Evolutionary conservation across 2,113 vertebrate genomes (phyloP).

Genomic region (Chaetura pelagica): DNA sequence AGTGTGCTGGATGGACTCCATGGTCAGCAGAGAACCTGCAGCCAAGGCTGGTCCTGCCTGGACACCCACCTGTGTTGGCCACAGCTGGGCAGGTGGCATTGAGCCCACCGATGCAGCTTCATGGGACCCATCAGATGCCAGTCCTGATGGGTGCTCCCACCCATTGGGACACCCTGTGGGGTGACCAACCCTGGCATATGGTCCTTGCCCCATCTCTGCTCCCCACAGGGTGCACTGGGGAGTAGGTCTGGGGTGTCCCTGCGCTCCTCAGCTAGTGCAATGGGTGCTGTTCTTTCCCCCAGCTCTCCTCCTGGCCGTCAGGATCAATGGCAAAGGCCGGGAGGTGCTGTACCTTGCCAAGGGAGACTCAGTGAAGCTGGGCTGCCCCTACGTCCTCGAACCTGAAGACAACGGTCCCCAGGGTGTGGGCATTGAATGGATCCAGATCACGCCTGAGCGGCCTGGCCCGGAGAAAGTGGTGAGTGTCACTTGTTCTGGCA

Average conservation of each 20-base stretch:
- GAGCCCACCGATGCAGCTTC: neutral
- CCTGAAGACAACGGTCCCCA: constrained; percentile 80
- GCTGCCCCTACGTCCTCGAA: constrained; percentile 82
- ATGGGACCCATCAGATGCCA: neutral
- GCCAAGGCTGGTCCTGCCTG: neutral
- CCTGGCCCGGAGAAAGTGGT: constrained; percentile 80
- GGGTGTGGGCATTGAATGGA: constrained; percentile 88
- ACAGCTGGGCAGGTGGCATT: neutral
- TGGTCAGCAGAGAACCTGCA: neutral
- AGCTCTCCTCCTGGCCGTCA: constrained; percentile 71
- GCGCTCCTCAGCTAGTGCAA: accelerated
- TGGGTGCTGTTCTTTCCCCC: neutral
- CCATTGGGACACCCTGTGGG: neutral
- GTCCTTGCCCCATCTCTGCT: neutral
- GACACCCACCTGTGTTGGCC: neutral
- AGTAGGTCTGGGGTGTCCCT: too few relatives aligned
- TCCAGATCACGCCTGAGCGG: constrained; percentile 83
- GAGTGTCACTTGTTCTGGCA: neutral
- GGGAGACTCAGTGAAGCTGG: constrained; percentile 79
- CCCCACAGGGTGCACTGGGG: accelerated
- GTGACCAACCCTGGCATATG: neutral
- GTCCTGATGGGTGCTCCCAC: neutral
- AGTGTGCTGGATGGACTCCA: neutral
- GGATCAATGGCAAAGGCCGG: constrained; percentile 70
- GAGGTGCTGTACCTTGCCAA: constrained; percentile 82